Percentiles rank a stretch among this genome's conserved stretches.
Conservation (phyloP, 2,888 invertebrate genomes). For the Lamproptera curius region DNA sequence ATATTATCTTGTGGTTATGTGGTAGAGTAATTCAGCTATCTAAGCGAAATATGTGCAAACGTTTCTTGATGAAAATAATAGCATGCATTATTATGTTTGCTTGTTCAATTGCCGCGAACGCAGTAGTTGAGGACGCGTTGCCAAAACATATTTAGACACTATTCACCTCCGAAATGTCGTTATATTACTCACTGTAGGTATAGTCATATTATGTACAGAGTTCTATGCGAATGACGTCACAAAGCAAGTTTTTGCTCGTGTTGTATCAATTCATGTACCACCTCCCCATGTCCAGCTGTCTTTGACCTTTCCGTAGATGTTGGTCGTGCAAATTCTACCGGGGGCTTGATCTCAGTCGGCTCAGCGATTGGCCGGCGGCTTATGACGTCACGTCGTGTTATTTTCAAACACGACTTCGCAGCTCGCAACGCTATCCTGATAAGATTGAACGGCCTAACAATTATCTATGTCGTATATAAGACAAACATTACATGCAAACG, state of each 20-base stretch:
- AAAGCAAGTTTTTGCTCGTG: not conserved
- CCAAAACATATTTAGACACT: conserved; percentile 23
- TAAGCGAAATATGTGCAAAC: too few relatives aligned
- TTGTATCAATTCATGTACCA: not conserved
- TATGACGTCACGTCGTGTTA: conserved; percentile 58
- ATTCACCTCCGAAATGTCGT: conserved; percentile 2
- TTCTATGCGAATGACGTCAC: not conserved
- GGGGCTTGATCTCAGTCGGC: conserved; percentile 55
- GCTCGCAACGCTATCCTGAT: conserved; percentile 51
- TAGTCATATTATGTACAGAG: not conserved
- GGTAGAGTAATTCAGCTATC: too few relatives aligned
- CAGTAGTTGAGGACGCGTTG: conserved; percentile 16
- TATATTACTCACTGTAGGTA: not conserved
- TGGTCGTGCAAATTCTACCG: conserved; percentile 46
- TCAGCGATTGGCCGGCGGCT: conserved; percentile 46
- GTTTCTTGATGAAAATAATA: not conserved
- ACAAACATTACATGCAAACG: conserved; percentile 27
- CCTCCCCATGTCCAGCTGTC: conserved; percentile 37
- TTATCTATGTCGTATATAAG: conserved; percentile 47
- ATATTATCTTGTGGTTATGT: too few relatives aligned
- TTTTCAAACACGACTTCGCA: conserved; percentile 52
- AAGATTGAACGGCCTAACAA: conserved; percentile 42
- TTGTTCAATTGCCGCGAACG: conserved; percentile 12
- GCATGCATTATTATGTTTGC: not conserved
- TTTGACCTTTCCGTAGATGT: conserved; percentile 49